A percentile compares a stretch with the other conserved stretches of the same genome.
These are phyloP conservation scores for Cheilinus undulatus DNA, from an alignment of 2,113 vertebrate genomes.

Conservation along the genomic window DNA sequence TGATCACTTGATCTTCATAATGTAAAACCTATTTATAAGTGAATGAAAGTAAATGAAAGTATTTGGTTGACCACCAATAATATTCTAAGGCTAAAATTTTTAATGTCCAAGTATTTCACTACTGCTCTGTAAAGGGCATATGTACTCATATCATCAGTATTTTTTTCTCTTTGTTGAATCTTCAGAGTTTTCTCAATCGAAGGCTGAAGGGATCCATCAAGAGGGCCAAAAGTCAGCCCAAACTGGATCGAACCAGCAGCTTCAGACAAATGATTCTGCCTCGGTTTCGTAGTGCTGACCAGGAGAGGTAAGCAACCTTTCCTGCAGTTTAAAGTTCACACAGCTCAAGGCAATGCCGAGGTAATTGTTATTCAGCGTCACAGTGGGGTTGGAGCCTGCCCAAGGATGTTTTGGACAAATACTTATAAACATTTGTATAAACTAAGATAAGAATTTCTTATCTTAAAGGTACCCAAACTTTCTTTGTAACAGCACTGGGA, in stretches of 20 bases:
- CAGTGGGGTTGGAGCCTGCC: not conserved
- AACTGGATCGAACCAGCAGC: conserved; percentile 95
- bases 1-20: too few relatives aligned
- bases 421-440: not conserved
- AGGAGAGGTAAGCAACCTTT: conserved; percentile 86
- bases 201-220: conserved; percentile 95
- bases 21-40: too few relatives aligned
- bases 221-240: conserved; percentile 94
- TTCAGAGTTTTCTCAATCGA: conserved; percentile 93
- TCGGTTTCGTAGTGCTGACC: conserved; percentile 93
- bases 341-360: not conserved
- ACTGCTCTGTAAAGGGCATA: too few relatives aligned
- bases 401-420: conserved; percentile 8
- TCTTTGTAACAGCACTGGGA: not conserved
- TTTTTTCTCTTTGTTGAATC: conserved; percentile 7
- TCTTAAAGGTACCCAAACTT: not conserved
- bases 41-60: too few relatives aligned
- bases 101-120: too few relatives aligned
- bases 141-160: too few relatives aligned
- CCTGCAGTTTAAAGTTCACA: not conserved
- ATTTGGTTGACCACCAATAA: too few relatives aligned
- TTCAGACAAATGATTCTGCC: conserved; percentile 95
- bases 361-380: not conserved
- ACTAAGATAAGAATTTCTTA: not conserved
- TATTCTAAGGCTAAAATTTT: too few relatives aligned